Conservation (phyloP, 2,113 vertebrate species). For the Coreoperca whiteheadi region DNA sequence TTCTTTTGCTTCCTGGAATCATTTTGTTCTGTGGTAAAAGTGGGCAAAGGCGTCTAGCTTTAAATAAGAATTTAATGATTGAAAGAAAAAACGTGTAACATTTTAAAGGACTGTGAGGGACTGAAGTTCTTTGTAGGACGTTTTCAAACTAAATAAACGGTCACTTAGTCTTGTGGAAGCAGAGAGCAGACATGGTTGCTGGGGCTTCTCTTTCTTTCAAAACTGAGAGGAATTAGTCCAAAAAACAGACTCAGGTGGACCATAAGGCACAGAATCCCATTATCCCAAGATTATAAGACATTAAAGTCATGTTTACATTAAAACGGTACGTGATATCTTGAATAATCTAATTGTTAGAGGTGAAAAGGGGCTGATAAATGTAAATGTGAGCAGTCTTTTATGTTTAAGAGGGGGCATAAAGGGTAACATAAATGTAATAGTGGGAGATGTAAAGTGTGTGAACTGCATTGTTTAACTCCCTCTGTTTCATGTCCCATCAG, state of each 20-base stretch:
- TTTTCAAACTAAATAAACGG: neutral
- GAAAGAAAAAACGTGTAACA: too few relatives aligned
- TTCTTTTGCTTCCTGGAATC: constrained; percentile 1
- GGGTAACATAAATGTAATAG: neutral
- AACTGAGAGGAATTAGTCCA: neutral
- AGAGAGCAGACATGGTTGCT: neutral
- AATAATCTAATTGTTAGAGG: neutral
- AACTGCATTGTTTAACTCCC: neutral
- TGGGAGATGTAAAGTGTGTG: neutral
- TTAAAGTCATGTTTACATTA: neutral
- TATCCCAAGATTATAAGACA: neutral
- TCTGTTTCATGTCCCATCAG: neutral
- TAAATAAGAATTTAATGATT: too few relatives aligned
- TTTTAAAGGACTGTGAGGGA: too few relatives aligned
- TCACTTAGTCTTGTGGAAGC: too few relatives aligned
- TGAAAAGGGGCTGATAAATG: neutral
- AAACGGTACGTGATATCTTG: neutral
- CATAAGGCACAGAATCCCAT: neutral
- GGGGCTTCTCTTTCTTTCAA: neutral
- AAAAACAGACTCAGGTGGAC: neutral
- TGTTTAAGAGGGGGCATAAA: neutral
- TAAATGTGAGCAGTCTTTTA: neutral
- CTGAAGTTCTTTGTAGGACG: too few relatives aligned
- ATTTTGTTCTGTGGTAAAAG: too few relatives aligned
- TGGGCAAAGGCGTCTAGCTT: neutral